Conservation (phyloP, 2,113 vertebrate genomes). For the Hemicordylus capensis region DNA sequence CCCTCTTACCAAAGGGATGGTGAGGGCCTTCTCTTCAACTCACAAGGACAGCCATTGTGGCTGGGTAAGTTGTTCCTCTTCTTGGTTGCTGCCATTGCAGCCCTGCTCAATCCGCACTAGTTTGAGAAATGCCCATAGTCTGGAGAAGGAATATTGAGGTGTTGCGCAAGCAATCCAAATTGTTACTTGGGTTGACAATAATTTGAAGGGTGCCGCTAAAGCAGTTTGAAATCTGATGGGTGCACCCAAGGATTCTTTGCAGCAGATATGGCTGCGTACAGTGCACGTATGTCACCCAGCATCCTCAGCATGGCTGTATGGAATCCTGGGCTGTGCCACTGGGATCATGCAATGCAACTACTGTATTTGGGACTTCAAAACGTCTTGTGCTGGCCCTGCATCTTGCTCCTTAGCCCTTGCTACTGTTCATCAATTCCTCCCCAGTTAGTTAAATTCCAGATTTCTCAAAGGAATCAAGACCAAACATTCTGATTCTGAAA, state of each 20-base stretch:
- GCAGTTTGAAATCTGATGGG: not conserved
- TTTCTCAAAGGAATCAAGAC: not conserved
- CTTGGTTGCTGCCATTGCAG: not conserved
- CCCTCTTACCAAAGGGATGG: conserved; percentile 92
- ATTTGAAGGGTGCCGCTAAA: not conserved
- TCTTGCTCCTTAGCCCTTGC: not conserved
- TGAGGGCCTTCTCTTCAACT: conserved; percentile 94
- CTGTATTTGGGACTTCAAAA: not conserved
- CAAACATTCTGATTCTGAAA: not conserved
- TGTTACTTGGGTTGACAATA: not conserved
- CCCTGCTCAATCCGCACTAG: not conserved
- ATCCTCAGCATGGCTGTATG: not conserved
- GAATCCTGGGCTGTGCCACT: not conserved
- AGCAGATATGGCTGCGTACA: not conserved
- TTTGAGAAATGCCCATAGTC: too few relatives aligned
- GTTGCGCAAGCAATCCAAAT: not conserved
- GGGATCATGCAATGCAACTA: not conserved
- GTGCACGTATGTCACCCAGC: not conserved
- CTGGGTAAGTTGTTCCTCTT: conserved; percentile 80
- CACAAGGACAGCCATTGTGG: conserved; percentile 95
- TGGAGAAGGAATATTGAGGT: not conserved
- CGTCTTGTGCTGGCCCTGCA: not conserved
- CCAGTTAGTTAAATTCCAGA: not conserved
- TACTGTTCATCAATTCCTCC: not conserved
- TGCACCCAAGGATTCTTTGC: not conserved